Evolutionary conservation across 2,888 invertebrate genomes (phyloP), one percentile per base, ranked within the genome.

Genomic region (Leucophenga montana): DNA sequence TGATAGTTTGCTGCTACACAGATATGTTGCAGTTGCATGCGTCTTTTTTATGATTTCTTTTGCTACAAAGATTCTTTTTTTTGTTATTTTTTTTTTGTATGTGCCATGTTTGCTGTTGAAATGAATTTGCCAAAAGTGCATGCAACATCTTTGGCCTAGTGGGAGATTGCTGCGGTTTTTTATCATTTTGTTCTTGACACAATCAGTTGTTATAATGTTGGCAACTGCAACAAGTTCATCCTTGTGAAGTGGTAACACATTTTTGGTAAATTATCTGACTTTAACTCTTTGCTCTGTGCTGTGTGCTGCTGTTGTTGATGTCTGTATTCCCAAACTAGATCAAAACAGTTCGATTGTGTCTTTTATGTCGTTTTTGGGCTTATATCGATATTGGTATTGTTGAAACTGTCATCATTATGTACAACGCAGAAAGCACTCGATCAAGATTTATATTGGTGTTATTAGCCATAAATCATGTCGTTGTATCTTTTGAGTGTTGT

Each of bases 301-400:
- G 1, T 39, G 39, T 8, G 1, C 50, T 46, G 22, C 78, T 72
- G 75, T 70, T 66, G 78, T 81, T 64, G 81, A 83, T 81, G 82
- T 82, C 81, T 82, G 83, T 84, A 82, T 84, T 79, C 78, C 75
- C 84, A 84, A 82, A 83, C 83, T 84, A 84, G 84, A 82, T 82
- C 84, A 75, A 76, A 71, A 48, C 20, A 53, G 62, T 16, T 46
- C 11, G 62, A 6, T 62, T 8, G 44, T 11, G 44, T 14, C 5
- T n/a, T 31, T 3, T 11, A 20, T 33, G 33, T 18, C 48, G 16
- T 5, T 50, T n/a, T 50, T 50, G 50, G 16, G n/a, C 16, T 50
- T 50, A 18, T 13, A 16, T n/a, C 50, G n/a, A 64, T 16, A 62
- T 62, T 46, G 46, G 62, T 46, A 64, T 46, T 48, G 44, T 64